phyloP scores from a whole-genome alignment of 2,113 vertebrate species.

The Scomber japonicus region DNA sequence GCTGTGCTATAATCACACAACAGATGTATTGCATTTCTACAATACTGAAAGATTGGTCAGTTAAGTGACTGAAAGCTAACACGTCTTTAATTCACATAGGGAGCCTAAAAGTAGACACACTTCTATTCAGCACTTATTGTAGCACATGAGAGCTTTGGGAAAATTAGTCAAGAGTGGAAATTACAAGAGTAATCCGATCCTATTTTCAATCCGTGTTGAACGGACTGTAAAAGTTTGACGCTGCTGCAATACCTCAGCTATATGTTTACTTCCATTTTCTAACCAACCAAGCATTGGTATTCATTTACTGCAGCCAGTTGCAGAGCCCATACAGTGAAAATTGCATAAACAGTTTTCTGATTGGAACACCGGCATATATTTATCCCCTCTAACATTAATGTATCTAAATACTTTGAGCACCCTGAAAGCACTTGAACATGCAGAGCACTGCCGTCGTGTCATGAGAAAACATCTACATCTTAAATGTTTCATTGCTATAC shows the following conservation, averaged over 20 bases:
- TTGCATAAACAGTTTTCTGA: conserved; percentile 10
- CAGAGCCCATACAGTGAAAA: conserved; percentile 33
- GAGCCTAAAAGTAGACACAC: conserved; percentile 17
- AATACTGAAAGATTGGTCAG: conserved; percentile 30
- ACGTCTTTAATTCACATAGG: conserved; percentile 28
- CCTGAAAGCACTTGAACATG: conserved; percentile 27
- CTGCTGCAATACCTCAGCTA: conserved; percentile 23
- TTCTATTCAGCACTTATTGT: conserved; percentile 39
- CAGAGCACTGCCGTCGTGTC: conserved; percentile 20
- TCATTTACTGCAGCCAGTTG: conserved; percentile 41
- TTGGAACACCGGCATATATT: not conserved
- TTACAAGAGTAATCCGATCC: conserved; percentile 19
- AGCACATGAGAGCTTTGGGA: conserved; percentile 29
- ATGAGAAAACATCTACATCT: conserved; percentile 23
- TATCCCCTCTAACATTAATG: conserved; percentile 10
- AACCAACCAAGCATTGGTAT: conserved; percentile 32
- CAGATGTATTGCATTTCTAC: conserved; percentile 12
- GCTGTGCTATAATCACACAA: conserved; percentile 1
- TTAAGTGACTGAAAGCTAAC: conserved; percentile 43
- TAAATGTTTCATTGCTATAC: conserved; percentile 23
- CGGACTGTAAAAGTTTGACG: conserved; percentile 14
- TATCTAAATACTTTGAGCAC: conserved; percentile 8
- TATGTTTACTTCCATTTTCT: conserved; percentile 46
- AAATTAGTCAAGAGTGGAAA: conserved; percentile 36
- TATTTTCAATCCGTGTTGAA: conserved; percentile 33